Evolutionary conservation across 2,888 invertebrate genomes (phyloP).

Genomic region (Cabera pusaria): DNA sequence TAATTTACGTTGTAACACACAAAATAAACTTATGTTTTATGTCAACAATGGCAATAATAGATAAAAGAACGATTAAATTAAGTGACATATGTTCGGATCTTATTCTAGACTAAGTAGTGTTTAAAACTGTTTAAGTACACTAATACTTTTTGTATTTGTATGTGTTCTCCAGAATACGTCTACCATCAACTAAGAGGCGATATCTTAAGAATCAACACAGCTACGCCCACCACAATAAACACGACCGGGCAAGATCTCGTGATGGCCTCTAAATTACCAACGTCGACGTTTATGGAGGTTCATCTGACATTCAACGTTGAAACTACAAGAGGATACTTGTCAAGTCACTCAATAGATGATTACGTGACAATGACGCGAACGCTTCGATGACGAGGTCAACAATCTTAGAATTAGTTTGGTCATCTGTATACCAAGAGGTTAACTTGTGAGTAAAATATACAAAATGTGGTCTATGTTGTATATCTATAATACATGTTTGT

Average conservation of each 20-base stretch:
- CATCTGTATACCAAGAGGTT: no score
- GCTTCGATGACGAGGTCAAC: slow-evolving; percentile 15
- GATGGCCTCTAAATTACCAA: slow-evolving; percentile 67
- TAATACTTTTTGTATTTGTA: no score
- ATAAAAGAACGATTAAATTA: no score
- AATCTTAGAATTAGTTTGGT: slow-evolving; percentile 7
- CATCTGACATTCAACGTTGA: slow-evolving; percentile 65
- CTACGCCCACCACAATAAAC: slow-evolving; percentile 63
- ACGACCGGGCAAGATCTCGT: slow-evolving; percentile 56
- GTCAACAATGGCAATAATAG: no score
- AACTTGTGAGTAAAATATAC: no score
- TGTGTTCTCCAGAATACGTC: slow-evolving; percentile 43
- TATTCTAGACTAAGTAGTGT: no score
- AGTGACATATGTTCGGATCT: no score
- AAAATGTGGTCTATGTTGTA: no score
- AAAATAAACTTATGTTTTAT: no score
- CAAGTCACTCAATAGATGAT: slow-evolving; percentile 48
- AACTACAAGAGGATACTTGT: slow-evolving; percentile 47
- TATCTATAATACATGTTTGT: no score
- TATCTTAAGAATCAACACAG: slow-evolving; percentile 66
- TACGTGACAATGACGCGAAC: slow-evolving; percentile 39
- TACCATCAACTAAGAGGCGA: slow-evolving; percentile 41
- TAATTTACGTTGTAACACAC: no score
- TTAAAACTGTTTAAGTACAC: no score
- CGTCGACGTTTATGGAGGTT: slow-evolving; percentile 62